Base-by-base conservation (phyloP, 2,888 invertebrate genomes). In the Rhagophthalmus giganteus region DNA sequence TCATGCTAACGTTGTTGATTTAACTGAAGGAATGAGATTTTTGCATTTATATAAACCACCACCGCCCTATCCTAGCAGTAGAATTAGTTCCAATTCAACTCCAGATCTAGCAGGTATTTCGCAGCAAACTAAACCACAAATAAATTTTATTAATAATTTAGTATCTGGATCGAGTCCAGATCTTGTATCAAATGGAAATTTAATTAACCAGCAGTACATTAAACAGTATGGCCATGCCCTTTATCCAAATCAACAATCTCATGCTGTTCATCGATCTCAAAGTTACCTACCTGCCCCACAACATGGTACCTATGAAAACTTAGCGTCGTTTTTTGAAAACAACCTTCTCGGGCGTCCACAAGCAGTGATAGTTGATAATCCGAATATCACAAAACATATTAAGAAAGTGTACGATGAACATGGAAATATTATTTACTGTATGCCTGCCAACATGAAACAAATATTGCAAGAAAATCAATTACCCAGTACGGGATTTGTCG, bases 81-180 rank as follows among this genome's bases (percentile, higher is more conserved):
- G 87, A 0, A 76, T 86, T n/a, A 87, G 86, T 37, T 90, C 90
- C 5, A 89, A 87, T 62, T 90, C 90, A 0, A 91, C 91, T 0
- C 91, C 92, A 0, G 92, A 92, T 71, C 72, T 93, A 45, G 90
- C 91, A 0, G 84, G 84, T 1, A 85, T 86, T 1, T 83, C 85
- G 45, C 86, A 85, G 45, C 70, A 70, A 27, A 48, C 67, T 7
- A 72, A 73, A 54, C 70, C 72, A 6, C 69, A 68, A 32, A 59
- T 60, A 26, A 64, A 69, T 16, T 72, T 72, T 54, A 64, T 74
- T 27, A 69, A 69, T 55, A 74, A 63, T 0, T 81, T 86, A 53
- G 86, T 86, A 0, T 85, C 86, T 1, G 88, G 88, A 0, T 88
- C 88, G 0, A 88, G 87, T 64, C 88, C 88, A 0, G 88, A 89